These are phyloP conservation scores for Tetramorium parvispinum DNA, from an alignment of 1,140 invertebrate genomes.

Conservation along the genomic window DNA sequence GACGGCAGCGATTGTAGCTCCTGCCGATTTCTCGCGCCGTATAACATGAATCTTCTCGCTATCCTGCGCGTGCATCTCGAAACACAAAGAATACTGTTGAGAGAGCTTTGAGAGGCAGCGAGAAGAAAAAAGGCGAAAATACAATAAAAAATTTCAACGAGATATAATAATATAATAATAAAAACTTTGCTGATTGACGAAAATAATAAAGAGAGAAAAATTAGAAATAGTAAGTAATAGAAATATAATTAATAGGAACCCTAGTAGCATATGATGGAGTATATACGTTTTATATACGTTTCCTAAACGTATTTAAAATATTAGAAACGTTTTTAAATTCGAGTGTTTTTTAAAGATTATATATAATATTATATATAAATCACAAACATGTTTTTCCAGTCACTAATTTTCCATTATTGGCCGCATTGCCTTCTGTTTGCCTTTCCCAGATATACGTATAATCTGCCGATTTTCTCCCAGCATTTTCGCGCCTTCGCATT, in stretches of 20 bases:
- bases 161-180: neutral
- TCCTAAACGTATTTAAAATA: too few species aligned
- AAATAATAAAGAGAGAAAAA: neutral
- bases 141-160: neutral
- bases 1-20: conserved; percentile 40
- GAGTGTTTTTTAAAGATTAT: neutral
- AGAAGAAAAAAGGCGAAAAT: neutral
- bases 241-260: too few species aligned
- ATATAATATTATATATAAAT: conserved; percentile 5
- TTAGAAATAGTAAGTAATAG: too few species aligned
- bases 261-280: too few species aligned
- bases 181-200: neutral
- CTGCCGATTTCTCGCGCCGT: conserved; percentile 66
- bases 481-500: conserved; percentile 64
- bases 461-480: conserved; percentile 64
- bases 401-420: conserved; percentile 54
- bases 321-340: too few species aligned
- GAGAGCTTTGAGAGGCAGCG: neutral
- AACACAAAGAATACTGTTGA: neutral
- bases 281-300: too few species aligned
- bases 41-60: conserved; percentile 70
- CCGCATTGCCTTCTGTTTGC: conserved; percentile 57
- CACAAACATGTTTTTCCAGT: neutral
- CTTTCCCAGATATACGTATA: conserved; percentile 72
- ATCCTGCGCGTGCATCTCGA: neutral